Conservation (phyloP, 2,797 vertebrate genomes). For the Argya squamiceps region DNA sequence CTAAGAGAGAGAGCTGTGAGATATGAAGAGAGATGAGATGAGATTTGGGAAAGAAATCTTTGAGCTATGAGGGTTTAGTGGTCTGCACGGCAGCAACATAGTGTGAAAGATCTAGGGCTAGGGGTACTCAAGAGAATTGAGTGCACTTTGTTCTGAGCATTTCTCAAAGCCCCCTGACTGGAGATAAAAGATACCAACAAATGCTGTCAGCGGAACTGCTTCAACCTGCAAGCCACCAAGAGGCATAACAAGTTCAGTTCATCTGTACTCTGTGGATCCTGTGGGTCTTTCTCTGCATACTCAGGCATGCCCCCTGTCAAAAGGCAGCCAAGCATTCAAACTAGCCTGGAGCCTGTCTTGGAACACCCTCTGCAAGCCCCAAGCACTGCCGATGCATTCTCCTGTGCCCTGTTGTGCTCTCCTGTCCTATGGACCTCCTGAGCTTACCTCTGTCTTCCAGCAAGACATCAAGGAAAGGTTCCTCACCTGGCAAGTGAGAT, state of each 20-base stretch:
- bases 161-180: not conserved
- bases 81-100: not conserved
- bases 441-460: not conserved
- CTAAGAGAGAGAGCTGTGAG: not conserved
- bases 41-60: not conserved
- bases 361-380: not conserved
- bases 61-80: not conserved
- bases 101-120: not conserved
- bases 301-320: not conserved
- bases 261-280: not conserved
- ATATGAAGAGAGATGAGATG: not conserved
- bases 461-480: rapidly evolving
- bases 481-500: not conserved
- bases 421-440: not conserved
- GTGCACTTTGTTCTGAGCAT: not conserved
- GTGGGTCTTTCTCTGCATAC: not conserved
- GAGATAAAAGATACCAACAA: not conserved
- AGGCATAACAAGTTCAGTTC: not conserved
- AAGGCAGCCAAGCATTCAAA: not conserved
- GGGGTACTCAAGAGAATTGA: not conserved
- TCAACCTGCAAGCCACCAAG: not conserved
- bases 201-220: not conserved
- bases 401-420: not conserved
- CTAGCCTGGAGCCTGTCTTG: not conserved
- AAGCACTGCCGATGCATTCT: not conserved